Evolutionary conservation across 1,140 invertebrate species (phyloP).

Genomic region (Drosophila bipectinata): DNA sequence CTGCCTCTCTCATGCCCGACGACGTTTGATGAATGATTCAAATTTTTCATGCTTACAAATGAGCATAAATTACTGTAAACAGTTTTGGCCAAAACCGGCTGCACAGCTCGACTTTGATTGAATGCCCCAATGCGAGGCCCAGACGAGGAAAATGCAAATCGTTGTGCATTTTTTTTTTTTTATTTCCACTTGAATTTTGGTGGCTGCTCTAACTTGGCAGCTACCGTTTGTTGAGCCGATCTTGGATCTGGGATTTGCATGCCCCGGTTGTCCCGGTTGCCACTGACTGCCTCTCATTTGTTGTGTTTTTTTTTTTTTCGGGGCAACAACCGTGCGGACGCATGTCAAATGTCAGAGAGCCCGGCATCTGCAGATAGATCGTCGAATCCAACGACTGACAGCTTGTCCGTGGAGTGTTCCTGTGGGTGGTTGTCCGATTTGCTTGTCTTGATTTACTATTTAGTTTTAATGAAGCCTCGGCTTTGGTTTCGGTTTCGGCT

Average conservation of each 20-base stretch:
- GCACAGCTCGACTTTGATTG: constrained; percentile 68
- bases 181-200: constrained; percentile 27
- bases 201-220: neutral
- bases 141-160: constrained; percentile 28
- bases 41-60: constrained; percentile 81
- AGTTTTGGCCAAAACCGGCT: constrained; percentile 63
- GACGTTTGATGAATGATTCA: constrained; percentile 66
- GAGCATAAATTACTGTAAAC: constrained; percentile 76
- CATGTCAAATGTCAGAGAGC: constrained; percentile 72
- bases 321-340: constrained; percentile 34
- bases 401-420: constrained; percentile 45
- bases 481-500: constrained; percentile 15
- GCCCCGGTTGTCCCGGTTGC: neutral
- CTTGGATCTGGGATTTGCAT: constrained; percentile 38
- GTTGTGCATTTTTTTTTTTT: constrained; percentile 33
- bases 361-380: constrained; percentile 59
- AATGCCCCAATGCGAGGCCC: constrained; percentile 58
- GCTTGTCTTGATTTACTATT: constrained; percentile 46
- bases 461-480: constrained; percentile 69
- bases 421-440: constrained; percentile 52
- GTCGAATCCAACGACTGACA: constrained; percentile 48
- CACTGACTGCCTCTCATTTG: constrained; percentile 29
- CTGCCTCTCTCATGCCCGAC: neutral
- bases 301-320: constrained; percentile 16
- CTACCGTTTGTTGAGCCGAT: constrained; percentile 17